Base-by-base conservation (phyloP, 2,113 vertebrate genomes). In the Rhinoderma darwinii region DNA sequence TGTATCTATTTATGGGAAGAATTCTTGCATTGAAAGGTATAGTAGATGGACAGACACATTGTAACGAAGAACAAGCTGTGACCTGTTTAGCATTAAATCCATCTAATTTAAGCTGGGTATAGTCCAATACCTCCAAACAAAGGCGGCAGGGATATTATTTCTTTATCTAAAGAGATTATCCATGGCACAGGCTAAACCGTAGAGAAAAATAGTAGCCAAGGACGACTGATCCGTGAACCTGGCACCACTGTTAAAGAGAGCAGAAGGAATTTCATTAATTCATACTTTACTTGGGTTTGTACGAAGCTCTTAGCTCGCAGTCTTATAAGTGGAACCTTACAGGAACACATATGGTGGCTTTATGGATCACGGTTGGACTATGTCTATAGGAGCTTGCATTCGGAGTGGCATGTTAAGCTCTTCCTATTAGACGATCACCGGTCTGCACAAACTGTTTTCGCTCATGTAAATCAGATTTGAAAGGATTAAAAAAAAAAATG, bases 401-500 rank as follows among this genome's bases (percentile, higher is more conserved):
- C 39, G 6, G 15, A 44, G 72, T 12, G 84, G 85, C 73, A 82
- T 87, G 85, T 61, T 87, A 87, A 87, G 47, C 85, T 70, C 66
- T 39, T 51, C 51, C 43, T 47, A 81, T 74, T 41, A 51, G 50
- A 25, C n/a, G 70, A n/a, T 59, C 47, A 56, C 47, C 32, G 44
- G 47, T 27, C 61, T 44, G 43, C n/a, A 50, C 75, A 73, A 50
- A 77, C 61, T 47, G 50, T 59, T 27, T 68, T 51, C 70, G 51
- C 32, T 44, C 10, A 56, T 73, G 66, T 32, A 74, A 87, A 87
- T 80, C 85, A 81, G 77, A 74, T 87, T 61, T 73, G 22, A 14
- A 47, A n/a, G 44, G 77, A 87, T 87, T 87, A 87, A 10, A 20
- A 39, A 82, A 82, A 87, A 39, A 82, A 82, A 87, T 73, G 47